phyloP scores from a whole-genome alignment of 1,140 invertebrate species.

The Zophobas atratus region DNA sequence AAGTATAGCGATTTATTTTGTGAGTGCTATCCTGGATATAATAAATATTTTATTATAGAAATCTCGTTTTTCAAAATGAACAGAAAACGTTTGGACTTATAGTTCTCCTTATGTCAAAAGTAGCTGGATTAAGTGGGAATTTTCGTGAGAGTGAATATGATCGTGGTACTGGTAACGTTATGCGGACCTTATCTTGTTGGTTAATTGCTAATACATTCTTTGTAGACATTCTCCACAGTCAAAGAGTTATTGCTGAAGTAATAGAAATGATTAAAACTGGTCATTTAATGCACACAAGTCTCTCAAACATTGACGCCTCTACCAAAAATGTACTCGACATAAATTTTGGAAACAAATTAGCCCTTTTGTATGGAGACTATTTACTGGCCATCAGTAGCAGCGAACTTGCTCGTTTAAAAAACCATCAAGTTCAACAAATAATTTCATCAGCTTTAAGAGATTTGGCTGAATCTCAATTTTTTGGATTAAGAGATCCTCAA shows the following conservation, averaged over 20 bases:
- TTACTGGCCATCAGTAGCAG: constrained; percentile 83
- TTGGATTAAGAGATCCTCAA: constrained; percentile 81
- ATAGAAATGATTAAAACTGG: constrained; percentile 98
- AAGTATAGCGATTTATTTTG: too few relatives aligned
- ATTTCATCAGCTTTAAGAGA: constrained; percentile 90
- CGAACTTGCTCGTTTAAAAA: constrained; percentile 84
- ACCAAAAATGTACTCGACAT: constrained; percentile 79
- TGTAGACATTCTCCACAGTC: constrained; percentile 77
- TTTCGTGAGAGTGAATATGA: constrained; percentile 86
- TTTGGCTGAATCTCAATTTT: constrained; percentile 90
- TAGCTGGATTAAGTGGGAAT: constrained; percentile 83
- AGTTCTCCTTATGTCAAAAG: constrained; percentile 91
- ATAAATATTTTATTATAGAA: constrained; percentile 52
- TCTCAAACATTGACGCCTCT: constrained; percentile 60
- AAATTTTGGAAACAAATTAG: constrained; percentile 96
- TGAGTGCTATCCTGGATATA: too few relatives aligned
- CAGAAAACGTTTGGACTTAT: constrained; percentile 86
- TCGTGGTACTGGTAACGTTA: constrained; percentile 77
- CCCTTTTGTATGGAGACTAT: constrained; percentile 83
- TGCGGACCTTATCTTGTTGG: background rate
- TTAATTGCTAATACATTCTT: constrained; percentile 19
- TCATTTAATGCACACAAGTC: constrained; percentile 92
- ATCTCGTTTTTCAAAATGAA: constrained; percentile 58
- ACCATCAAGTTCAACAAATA: constrained; percentile 87
- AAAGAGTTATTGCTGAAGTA: constrained; percentile 92